phyloP scores from a whole-genome alignment of 2,888 invertebrate genomes.

The Augochlorella aurata region DNA sequence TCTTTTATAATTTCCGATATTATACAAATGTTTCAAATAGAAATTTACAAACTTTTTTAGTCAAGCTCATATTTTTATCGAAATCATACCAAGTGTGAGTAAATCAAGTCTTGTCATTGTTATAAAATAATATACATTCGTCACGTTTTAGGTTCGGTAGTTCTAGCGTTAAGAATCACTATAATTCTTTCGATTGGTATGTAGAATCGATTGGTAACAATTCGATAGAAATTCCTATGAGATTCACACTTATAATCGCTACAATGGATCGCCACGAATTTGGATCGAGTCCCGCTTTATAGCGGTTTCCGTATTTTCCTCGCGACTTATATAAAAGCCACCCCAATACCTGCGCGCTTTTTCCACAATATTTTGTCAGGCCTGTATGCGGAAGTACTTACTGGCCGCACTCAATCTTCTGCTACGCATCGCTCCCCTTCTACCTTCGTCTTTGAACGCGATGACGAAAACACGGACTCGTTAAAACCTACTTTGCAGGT shows the following conservation, averaged over 20 bases:
- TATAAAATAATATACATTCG: no score
- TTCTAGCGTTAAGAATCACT: no score
- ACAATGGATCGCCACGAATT: constrained; percentile 1
- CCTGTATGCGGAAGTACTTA: constrained; percentile 58
- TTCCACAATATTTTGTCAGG: constrained; percentile 67
- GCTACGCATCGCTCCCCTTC: constrained; percentile 10
- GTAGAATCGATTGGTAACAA: no score
- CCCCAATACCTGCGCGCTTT: constrained; percentile 53
- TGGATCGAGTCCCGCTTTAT: constrained; percentile 29
- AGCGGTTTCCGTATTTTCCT: constrained; percentile 37
- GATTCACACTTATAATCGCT: background rate
- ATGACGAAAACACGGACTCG: background rate
- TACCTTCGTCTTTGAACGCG: background rate
- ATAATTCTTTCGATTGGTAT: no score
- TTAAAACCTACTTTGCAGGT: background rate
- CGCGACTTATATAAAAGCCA: constrained; percentile 46
- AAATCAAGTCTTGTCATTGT: no score
- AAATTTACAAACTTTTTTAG: no score
- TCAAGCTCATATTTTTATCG: no score
- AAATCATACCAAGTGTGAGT: no score
- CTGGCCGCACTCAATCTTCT: constrained; percentile 36
- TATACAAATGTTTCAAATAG: no score
- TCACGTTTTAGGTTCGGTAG: no score
- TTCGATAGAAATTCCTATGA: background rate
- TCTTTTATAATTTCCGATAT: no score